A percentile compares a stretch with the other conserved stretches of the same genome.
These are phyloP conservation scores for Rhopalosiphum maidis DNA, from an alignment of 1,140 invertebrate species.

Conservation along the genomic window DNA sequence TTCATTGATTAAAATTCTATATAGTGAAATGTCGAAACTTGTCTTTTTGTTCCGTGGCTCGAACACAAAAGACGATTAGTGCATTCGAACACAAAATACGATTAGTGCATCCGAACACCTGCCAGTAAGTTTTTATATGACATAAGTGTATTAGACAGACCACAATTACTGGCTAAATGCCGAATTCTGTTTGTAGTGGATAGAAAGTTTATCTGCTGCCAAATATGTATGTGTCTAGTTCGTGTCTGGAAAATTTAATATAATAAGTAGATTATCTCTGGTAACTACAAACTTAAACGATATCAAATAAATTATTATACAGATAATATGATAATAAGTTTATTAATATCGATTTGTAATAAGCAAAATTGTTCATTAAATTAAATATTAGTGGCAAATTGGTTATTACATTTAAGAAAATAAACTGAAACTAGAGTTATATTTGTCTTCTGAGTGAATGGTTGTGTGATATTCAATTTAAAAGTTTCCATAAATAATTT, in stretches of 20 bases:
- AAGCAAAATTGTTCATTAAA: background rate
- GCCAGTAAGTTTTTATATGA: background rate
- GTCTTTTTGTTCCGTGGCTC: background rate
- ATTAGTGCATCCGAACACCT: background rate
- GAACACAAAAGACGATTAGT: background rate
- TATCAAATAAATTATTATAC: background rate
- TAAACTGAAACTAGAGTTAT: background rate
- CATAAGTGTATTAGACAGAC: background rate
- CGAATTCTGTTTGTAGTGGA: background rate
- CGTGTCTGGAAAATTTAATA: background rate
- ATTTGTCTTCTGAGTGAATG: background rate
- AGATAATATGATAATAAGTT: background rate
- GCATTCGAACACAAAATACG: background rate
- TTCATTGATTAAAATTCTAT: background rate
- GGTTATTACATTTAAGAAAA: background rate
- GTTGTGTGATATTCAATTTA: background rate
- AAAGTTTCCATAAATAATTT: background rate
- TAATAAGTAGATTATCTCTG: background rate
- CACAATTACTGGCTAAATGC: constrained; percentile 7
- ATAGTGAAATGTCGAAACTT: background rate
- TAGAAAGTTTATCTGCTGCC: background rate
- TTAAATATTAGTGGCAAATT: background rate
- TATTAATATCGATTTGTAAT: background rate
- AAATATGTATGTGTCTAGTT: background rate
- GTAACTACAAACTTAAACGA: background rate